Base-by-base conservation (phyloP, 2,888 invertebrate genomes). In the Clistopyga incitator region DNA sequence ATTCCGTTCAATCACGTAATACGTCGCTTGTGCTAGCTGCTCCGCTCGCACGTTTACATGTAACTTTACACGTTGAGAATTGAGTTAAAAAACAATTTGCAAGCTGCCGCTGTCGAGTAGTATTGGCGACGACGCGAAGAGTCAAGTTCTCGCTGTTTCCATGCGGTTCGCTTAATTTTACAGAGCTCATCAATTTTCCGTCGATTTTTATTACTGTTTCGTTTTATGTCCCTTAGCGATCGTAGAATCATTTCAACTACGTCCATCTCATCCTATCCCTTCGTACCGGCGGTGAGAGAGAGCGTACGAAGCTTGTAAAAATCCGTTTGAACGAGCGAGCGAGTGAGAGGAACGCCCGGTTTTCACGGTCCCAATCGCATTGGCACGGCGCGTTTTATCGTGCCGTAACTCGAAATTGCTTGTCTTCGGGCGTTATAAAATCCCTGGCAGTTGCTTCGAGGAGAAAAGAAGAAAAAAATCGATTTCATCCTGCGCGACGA, bases 391-490 rank as follows among this genome's bases (percentile, higher is more conserved):
- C 86, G 87, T 87, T 90, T 91, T 90, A 91, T 90, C 89, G 89
- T 86, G 86, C 84, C 87, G 88, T 88, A 90, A 90, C 88, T 86
- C 84, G 87, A 80, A 88, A 89, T 89, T 87, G 87, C 88, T 90
- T 87, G 90, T 89, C 89, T 87, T 82, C 80, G 86, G 86, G 83
- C 86, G 89, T 88, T 88, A 87, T 89, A 90, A 90, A 91, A 90
- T 88, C 84, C 86, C 84, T 81, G 80, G 72, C 80, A 85, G 84
- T 81, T 79, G 84, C 84, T 74, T 76, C 78, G 29, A 29, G 29
- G 50, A 50, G 61, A 61, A 52, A 56, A 20, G 18, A 29, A 59
- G 76, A 86, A 80, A 82, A 82, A 88, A 85, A 88, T 88, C 86
- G 86, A 87, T 84, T 86, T 56, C 11, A 81, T 77, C 77, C 50